These are phyloP conservation scores for Macrotis lagotis DNA, from an alignment of 2,113 vertebrate genomes.

Conservation along the genomic window DNA sequence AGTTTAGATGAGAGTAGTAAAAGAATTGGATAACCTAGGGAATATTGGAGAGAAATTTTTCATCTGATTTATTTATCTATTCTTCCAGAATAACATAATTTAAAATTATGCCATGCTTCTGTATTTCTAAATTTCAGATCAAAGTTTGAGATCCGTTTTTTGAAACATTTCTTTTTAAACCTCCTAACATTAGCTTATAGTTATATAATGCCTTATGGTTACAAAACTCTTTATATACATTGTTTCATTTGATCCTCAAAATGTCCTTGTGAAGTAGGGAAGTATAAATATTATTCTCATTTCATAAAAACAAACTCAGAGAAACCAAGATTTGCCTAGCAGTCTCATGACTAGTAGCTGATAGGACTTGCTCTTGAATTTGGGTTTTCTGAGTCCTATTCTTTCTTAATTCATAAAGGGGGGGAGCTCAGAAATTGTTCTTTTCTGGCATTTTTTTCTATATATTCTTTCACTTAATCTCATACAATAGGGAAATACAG, in stretches of 20 bases:
- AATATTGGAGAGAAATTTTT: neutral
- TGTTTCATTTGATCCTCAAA: neutral
- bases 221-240: neutral
- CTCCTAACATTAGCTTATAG: neutral
- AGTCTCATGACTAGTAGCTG: neutral
- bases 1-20: neutral
- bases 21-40: neutral
- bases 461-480: conserved; percentile 21
- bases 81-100: neutral
- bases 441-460: neutral
- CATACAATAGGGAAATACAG: too few relatives aligned
- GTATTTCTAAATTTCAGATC: neutral
- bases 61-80: neutral
- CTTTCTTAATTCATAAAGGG: neutral
- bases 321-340: neutral
- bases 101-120: neutral
- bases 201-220: neutral
- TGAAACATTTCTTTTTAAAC: neutral
- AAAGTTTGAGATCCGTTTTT: neutral
- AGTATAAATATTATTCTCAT: neutral
- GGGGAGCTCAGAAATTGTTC: neutral
- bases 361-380: neutral
- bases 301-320: neutral
- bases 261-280: neutral
- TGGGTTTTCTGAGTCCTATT: neutral